These are phyloP conservation scores for Heloderma charlesbogerti DNA, from an alignment of 2,113 vertebrate genomes.

Conservation along the genomic window DNA sequence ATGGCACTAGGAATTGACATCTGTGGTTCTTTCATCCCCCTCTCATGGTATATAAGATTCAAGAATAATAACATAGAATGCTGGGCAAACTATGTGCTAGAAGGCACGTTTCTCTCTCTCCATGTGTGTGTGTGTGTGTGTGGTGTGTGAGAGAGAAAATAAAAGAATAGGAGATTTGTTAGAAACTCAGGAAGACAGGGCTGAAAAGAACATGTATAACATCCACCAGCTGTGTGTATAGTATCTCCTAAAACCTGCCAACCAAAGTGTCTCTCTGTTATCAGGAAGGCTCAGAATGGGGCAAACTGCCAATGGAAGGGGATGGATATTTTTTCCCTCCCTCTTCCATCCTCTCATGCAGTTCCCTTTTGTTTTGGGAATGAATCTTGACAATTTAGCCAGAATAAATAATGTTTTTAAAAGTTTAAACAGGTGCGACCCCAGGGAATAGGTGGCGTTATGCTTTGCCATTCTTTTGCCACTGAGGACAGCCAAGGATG, in stretches of 20 bases:
- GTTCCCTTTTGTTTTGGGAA: constrained; percentile 1
- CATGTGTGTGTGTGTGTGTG: too few relatives aligned
- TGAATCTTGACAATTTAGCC: not conserved
- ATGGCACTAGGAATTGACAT: not conserved
- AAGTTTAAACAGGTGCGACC: constrained; percentile 10
- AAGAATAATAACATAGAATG: not conserved
- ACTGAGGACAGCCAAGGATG: not conserved
- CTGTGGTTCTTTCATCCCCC: not conserved
- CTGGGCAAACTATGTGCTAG: not conserved
- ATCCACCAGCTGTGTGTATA: constrained; percentile 8
- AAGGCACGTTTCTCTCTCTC: not conserved
- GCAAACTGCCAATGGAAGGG: not conserved
- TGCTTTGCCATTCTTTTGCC: not conserved
- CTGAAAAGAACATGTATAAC: not conserved
- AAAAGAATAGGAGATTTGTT: not conserved
- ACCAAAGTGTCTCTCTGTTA: not conserved
- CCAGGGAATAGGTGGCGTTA: not conserved
- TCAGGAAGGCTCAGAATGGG: not conserved
- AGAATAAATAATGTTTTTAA: not conserved
- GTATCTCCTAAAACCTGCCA: not conserved
- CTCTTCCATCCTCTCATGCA: not conserved
- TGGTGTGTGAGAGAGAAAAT: too few relatives aligned
- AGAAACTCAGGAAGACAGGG: not conserved
- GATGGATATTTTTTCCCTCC: not conserved
- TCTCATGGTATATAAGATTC: too few relatives aligned